These are phyloP conservation scores for Hirudinaria manillensis DNA, from an alignment of 2,888 invertebrate species.

Conservation along the genomic window DNA sequence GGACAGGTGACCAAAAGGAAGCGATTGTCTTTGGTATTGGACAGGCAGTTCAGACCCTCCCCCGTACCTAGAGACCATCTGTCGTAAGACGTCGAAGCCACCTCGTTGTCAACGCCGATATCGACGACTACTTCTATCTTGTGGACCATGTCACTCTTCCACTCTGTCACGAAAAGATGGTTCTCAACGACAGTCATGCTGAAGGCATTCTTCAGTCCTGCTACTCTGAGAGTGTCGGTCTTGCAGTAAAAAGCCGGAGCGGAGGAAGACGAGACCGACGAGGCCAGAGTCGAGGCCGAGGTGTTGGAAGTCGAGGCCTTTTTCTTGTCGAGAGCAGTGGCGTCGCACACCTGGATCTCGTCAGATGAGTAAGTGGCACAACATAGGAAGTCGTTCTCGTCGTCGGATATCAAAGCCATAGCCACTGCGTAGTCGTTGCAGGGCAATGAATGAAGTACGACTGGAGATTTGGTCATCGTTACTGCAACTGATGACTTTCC, in stretches of 20 bases:
- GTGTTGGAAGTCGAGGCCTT: background rate
- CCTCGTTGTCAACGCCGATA: background rate
- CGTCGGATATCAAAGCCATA: constrained; percentile 21
- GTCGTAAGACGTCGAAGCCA: background rate
- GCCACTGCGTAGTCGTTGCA: constrained; percentile 19
- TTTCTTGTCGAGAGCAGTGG: background rate
- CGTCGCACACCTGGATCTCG: constrained; percentile 12
- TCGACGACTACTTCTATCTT: constrained; percentile 1
- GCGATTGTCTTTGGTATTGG: constrained; percentile 15
- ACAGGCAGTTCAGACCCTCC: constrained; percentile 24
- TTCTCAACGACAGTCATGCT: constrained; percentile 25
- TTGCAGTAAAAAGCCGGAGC: background rate
- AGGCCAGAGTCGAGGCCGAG: background rate
- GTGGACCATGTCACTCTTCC: constrained; percentile 24
- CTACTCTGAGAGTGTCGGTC: constrained; percentile 4
- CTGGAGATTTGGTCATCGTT: constrained; percentile 14
- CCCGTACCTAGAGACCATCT: constrained; percentile 3
- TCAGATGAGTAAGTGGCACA: constrained; percentile 23
- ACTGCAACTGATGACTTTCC: constrained; percentile 6
- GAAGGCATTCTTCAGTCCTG: constrained; percentile 26
- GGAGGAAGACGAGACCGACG: background rate
- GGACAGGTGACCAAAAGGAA: constrained; percentile 27
- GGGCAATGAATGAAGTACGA: background rate
- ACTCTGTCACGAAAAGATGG: constrained; percentile 23
- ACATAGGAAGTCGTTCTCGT: constrained; percentile 21